These are phyloP conservation scores for Cryptotis parvus DNA, from an alignment of 2,113 vertebrate genomes.

Conservation along the genomic window DNA sequence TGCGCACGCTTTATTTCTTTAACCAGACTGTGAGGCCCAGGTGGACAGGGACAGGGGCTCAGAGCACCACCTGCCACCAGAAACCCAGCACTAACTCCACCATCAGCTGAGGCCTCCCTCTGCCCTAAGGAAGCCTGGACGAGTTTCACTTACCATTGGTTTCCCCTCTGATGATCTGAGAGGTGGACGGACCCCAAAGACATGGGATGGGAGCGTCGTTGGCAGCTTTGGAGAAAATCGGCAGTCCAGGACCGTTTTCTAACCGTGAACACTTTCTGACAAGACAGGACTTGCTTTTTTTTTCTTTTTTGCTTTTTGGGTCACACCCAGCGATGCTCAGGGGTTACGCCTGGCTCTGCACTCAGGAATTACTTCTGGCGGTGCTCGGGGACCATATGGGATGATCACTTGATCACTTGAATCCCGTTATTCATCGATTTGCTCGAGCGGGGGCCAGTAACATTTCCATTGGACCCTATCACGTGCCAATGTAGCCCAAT, in stretches of 20 bases:
- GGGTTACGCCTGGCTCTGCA: too few species aligned
- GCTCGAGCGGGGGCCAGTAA: too few species aligned
- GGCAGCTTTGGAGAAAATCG: not conserved
- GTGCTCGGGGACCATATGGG: too few species aligned
- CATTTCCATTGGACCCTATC: too few species aligned
- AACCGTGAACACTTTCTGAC: not conserved
- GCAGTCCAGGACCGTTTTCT: not conserved
- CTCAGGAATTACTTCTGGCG: too few species aligned
- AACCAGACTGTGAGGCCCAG: not conserved
- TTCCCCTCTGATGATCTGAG: not conserved
- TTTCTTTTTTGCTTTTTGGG: too few species aligned
- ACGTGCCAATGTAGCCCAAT: too few species aligned
- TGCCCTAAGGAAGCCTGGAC: not conserved
- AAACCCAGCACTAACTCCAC: not conserved
- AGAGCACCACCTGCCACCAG: rapidly evolving
- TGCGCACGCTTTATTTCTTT: not conserved
- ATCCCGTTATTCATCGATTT: too few species aligned
- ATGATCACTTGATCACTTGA: too few species aligned
- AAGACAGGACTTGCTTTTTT: not conserved
- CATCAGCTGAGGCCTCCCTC: not conserved
- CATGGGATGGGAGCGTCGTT: not conserved
- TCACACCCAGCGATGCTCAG: too few species aligned
- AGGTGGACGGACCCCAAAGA: not conserved
- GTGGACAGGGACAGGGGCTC: not conserved
- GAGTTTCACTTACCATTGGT: not conserved